These are phyloP conservation scores for Caenorhabditis tropicalis DNA, from an alignment of 1,140 invertebrate genomes.

Conservation along the genomic window DNA sequence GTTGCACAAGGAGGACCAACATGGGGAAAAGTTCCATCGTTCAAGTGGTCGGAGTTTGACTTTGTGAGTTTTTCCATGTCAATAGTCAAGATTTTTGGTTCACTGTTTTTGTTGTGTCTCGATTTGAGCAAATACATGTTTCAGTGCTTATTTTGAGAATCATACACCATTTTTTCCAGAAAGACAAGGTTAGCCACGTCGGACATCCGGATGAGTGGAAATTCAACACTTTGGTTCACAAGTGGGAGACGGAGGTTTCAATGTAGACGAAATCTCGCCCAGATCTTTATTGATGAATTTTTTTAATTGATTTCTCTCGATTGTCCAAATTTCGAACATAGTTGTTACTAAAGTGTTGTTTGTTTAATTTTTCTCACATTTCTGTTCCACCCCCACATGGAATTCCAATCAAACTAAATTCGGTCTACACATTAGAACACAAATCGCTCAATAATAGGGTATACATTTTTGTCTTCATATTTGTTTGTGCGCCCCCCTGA, in stretches of 20 bases:
- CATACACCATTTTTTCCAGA: too few relatives aligned
- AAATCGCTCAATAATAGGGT: neutral
- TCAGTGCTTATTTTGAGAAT: too few relatives aligned
- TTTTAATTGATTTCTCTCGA: neutral
- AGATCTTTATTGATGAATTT: neutral
- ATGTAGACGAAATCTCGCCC: neutral
- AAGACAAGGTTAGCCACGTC: slow-evolving; percentile 61
- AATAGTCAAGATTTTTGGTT: neutral
- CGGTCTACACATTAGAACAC: neutral
- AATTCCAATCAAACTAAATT: neutral
- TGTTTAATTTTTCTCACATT: neutral
- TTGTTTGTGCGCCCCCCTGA: neutral
- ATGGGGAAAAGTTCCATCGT: slow-evolving; percentile 73
- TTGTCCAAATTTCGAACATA: neutral
- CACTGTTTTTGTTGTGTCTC: neutral
- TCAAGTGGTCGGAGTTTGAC: slow-evolving; percentile 62
- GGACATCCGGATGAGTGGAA: slow-evolving; percentile 65
- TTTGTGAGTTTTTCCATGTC: slow-evolving; percentile 50
- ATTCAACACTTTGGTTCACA: slow-evolving; percentile 57
- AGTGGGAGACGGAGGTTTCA: slow-evolving; percentile 63
- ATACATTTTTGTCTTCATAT: neutral
- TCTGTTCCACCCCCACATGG: neutral
- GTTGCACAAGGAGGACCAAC: slow-evolving; percentile 77
- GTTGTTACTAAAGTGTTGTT: slow-evolving; percentile 38
- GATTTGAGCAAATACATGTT: neutral